Base-by-base conservation (phyloP, 2,113 vertebrate genomes). In the Progne subis region DNA sequence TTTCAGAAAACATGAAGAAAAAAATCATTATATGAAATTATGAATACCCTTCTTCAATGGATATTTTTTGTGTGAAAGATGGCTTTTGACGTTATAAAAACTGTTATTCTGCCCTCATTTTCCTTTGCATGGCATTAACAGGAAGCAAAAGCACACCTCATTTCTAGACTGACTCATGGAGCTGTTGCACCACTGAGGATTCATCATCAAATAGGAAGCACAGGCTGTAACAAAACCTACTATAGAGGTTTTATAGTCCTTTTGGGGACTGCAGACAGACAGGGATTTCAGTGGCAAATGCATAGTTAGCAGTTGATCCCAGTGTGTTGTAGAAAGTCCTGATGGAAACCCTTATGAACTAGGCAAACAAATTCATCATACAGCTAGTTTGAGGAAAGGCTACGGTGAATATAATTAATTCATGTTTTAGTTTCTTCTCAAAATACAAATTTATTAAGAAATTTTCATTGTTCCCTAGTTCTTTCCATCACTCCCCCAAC, bases 171-270 rank as follows among this genome's bases (percentile, higher is more conserved):
- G 53, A 29, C 18, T 72, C 4, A 1, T 10, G n/a, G 47, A 89
- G 28, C 8, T 53, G 28, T 61, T 46, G 9, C 28, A 19, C 24
- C 21, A 19, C 2, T 31, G 47, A 61, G 68, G 46, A 46, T 59
- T 76, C 32, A 31, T 23, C 31, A 80, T 9, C 52, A 82, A 31
- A 15, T 16, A 63, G 16, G 43, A 17, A 44, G 23, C 6, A 59
- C 32, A 28, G 41, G 23, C 6, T 44, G 6, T 23, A 8, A 9
- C 18, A 55, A n/a, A 0, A 0, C 25, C 74, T 50, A 1, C 17
- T 69, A 43, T 39, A 28, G n/a, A 91, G 41, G 9, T 29, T 82
- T n/a, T n/a, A n/a, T n/a, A n/a, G 29, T 1, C 1, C 60, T 81
- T 59, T n/a, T 1, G 2, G 24, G 18, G 52, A 5, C 59, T 41